Conservation (phyloP, 1,140 invertebrate genomes). For the Drosophila nigromelanica region DNA sequence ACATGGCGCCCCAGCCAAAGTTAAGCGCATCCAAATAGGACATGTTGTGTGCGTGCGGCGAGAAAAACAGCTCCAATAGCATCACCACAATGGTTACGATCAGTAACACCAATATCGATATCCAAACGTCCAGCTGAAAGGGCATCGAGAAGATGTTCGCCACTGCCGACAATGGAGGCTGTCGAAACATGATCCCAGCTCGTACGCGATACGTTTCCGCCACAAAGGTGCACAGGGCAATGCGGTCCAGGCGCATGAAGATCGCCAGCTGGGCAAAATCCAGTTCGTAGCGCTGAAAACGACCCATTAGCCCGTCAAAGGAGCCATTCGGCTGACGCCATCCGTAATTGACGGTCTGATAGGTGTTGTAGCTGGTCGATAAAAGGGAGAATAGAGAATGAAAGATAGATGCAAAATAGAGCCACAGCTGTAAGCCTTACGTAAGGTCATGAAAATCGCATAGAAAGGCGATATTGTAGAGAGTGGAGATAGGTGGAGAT, state of each 20-base stretch:
- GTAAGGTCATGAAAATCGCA: no score
- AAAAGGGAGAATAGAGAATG: background rate
- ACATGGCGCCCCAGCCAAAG: slow-evolving; percentile 86
- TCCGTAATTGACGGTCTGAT: slow-evolving; percentile 85
- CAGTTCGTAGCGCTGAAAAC: slow-evolving; percentile 84
- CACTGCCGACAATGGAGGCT: slow-evolving; percentile 87
- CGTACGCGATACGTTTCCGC: slow-evolving; percentile 85
- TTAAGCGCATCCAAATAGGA: slow-evolving; percentile 84
- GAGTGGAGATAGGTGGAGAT: no score
- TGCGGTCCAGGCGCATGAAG: slow-evolving; percentile 85
- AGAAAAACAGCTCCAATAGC: slow-evolving; percentile 60
- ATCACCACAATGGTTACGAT: slow-evolving; percentile 72
- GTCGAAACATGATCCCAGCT: slow-evolving; percentile 86
- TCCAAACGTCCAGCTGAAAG: slow-evolving; percentile 87
- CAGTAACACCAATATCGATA: slow-evolving; percentile 82
- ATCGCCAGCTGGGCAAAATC: slow-evolving; percentile 85
- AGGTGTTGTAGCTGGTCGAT: slow-evolving; percentile 83
- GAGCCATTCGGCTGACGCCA: slow-evolving; percentile 85
- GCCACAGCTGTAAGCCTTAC: background rate
- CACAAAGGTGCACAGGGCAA: slow-evolving; percentile 84
- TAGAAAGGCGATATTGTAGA: background rate
- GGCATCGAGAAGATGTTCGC: slow-evolving; percentile 88
- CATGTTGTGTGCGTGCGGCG: slow-evolving; percentile 70
- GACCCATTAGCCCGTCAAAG: slow-evolving; percentile 85
- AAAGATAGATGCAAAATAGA: background rate